Base-by-base conservation (phyloP, 2,888 invertebrate species). In the Melanotus villosus region DNA sequence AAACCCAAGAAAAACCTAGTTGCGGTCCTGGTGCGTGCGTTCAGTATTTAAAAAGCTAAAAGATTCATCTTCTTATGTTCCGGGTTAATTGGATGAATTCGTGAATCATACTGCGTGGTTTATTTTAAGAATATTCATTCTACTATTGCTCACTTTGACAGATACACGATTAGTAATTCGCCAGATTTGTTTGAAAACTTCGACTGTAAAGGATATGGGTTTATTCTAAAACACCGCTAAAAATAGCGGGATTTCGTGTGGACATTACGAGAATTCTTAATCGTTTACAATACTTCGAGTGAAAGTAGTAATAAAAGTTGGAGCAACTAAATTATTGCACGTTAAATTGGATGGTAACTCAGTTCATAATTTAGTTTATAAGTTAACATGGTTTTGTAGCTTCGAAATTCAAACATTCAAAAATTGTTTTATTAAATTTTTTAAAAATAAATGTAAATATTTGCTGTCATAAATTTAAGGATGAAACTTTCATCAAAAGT, bases 91-190 rank as follows among this genome's bases (percentile, higher is more conserved):
- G 50, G 62, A 52, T 52, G 52, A 18, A 12, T 36, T 30, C 18
- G 36, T 62, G 62, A 62, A 32, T 62, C 62, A 62, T 36, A 62
- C 36, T 36, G 36, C 50, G 47, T 52, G 50, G 62, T 62, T 47
- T 52, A 62, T 47, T 62, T 62, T 32, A 23, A 19, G 38, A 50
- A 12, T 19, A 62, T 50, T 47, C 47, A 47, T 45, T 19, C 12
- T 21, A 1, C 45, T 6, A 19, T 47, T 26, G 47, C 47, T 47
- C 23, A 47, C 6, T 47, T 47, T 47, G 47, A 26, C 21, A 26
- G 47, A 19, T 23, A 5, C 1, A 12, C 6, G 47, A 47, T 47
- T 47, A 47, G 47, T 47, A 47, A 47, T 47, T 47, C 47, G 23
- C 2, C 21, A 47, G 47, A 47, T 47, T 47, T 6, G 23, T 47